A percentile compares a stretch with the other conserved stretches of the same genome.
phyloP scores from a whole-genome alignment of 2,797 vertebrate genomes.

The Pempheris klunzingeri region DNA sequence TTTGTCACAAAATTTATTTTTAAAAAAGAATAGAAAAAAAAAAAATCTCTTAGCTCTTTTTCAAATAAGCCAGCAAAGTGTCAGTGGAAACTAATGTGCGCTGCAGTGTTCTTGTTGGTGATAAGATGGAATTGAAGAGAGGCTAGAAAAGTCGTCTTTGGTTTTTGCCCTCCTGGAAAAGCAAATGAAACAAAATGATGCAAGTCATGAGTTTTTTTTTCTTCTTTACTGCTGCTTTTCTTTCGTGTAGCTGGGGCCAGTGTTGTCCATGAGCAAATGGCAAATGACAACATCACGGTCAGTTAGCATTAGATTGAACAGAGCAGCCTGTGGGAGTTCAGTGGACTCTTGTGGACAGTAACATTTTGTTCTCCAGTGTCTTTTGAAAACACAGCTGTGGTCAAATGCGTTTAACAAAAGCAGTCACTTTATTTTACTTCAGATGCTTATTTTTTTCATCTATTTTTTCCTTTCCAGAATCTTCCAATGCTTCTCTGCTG shows the following conservation, averaged over 20 bases:
- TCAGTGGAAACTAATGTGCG: constrained; percentile 54
- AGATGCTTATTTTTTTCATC: not conserved
- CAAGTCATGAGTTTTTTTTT: constrained; percentile 9
- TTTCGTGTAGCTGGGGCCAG: constrained; percentile 13
- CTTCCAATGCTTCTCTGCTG: constrained; percentile 95
- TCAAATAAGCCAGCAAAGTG: too few relatives aligned
- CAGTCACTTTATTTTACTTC: constrained; percentile 13
- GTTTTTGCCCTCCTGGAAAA: constrained; percentile 8
- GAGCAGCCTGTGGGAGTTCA: constrained; percentile 53
- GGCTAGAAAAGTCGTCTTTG: constrained; percentile 40
- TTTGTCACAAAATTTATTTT: too few relatives aligned
- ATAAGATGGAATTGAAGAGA: constrained; percentile 55
- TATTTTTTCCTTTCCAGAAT: constrained; percentile 82
- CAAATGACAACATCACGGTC: constrained; percentile 75
- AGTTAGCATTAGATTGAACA: constrained; percentile 69
- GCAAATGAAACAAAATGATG: constrained; percentile 38
- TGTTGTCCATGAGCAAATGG: constrained; percentile 68
- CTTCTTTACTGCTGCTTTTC: constrained; percentile 28
- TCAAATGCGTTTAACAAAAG: constrained; percentile 43
- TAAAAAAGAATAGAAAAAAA: too few relatives aligned
- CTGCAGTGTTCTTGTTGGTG: constrained; percentile 47
- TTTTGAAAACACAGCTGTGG: constrained; percentile 38
- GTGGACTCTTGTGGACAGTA: constrained; percentile 51
- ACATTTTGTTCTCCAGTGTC: constrained; percentile 54
- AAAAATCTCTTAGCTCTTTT: too few relatives aligned